Conservation (phyloP, 2,888 invertebrate genomes). For the Timandra comae region DNA sequence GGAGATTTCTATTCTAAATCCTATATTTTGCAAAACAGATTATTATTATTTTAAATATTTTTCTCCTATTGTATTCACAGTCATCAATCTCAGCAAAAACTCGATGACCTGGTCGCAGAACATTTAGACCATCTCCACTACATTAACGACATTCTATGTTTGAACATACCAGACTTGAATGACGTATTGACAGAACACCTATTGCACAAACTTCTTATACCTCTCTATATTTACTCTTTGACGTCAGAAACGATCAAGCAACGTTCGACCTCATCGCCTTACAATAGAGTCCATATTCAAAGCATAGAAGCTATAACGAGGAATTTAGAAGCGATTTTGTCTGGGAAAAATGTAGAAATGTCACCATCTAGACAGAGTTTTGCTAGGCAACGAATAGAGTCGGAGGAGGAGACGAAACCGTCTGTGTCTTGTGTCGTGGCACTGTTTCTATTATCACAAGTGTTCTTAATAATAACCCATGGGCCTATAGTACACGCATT, state of each 20-base stretch:
- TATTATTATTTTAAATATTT: constrained; percentile 18
- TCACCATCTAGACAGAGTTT: constrained; percentile 59
- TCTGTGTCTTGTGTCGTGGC: constrained; percentile 94
- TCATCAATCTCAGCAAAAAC: constrained; percentile 91
- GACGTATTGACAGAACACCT: constrained; percentile 96
- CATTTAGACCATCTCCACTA: constrained; percentile 98
- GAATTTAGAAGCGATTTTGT: constrained; percentile 80
- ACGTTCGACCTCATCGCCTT: constrained; percentile 47
- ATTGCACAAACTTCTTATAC: constrained; percentile 93
- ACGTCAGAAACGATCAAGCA: constrained; percentile 62
- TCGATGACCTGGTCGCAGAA: constrained; percentile 96
- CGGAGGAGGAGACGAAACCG: constrained; percentile 78
- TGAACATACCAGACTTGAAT: constrained; percentile 94
- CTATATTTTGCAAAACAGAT: constrained; percentile 2
- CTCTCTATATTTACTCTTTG: constrained; percentile 94
- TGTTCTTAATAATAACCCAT: constrained; percentile 95
- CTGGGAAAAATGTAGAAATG: constrained; percentile 72
- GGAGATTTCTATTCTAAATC: constrained; percentile 6
- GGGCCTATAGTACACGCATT: constrained; percentile 92
- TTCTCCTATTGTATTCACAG: constrained; percentile 57
- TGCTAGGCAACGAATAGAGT: constrained; percentile 52
- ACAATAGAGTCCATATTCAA: constrained; percentile 62
- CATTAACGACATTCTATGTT: constrained; percentile 95
- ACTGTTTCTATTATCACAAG: constrained; percentile 93
- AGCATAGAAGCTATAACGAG: constrained; percentile 79